Conservation (phyloP, 2,113 vertebrate species). For the Petromus typicus region DNA sequence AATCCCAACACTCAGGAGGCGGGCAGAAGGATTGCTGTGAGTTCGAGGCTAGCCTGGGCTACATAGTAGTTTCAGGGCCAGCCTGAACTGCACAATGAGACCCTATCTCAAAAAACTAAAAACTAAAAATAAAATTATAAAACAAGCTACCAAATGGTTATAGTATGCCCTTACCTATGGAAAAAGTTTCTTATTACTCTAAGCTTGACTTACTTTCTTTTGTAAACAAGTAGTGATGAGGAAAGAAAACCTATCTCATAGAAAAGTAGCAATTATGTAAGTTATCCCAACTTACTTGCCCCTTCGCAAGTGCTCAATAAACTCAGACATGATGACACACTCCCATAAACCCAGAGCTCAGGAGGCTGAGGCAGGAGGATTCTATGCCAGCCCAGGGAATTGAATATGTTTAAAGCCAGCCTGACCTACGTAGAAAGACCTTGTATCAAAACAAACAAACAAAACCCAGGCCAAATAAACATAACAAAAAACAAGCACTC, state of each 20-base stretch:
- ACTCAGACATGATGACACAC: not conserved
- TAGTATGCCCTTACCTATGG: not conserved
- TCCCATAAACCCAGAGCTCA: not conserved
- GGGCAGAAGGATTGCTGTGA: too few relatives aligned
- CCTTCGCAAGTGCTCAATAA: conserved; percentile 1
- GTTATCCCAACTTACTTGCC: not conserved
- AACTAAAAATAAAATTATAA: not conserved
- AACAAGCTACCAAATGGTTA: not conserved
- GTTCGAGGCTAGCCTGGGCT: too few relatives aligned
- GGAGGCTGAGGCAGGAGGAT: not conserved
- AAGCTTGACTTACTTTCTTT: conserved; percentile 2
- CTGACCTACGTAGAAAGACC: not conserved
- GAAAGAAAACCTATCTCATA: not conserved
- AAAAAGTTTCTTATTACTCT: not conserved
- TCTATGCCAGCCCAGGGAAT: not conserved
- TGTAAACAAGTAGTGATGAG: not conserved
- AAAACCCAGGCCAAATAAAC: not conserved
- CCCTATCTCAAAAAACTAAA: too few relatives aligned
- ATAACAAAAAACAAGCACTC: not conserved
- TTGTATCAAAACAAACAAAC: not conserved
- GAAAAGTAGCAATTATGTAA: not conserved
- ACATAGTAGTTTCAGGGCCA: too few relatives aligned
- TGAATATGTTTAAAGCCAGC: not conserved
- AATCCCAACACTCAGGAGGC: too few relatives aligned
- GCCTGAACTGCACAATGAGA: too few relatives aligned